Conservation (phyloP, 2,797 vertebrate species). For the Rhinophrynus dorsalis region DNA sequence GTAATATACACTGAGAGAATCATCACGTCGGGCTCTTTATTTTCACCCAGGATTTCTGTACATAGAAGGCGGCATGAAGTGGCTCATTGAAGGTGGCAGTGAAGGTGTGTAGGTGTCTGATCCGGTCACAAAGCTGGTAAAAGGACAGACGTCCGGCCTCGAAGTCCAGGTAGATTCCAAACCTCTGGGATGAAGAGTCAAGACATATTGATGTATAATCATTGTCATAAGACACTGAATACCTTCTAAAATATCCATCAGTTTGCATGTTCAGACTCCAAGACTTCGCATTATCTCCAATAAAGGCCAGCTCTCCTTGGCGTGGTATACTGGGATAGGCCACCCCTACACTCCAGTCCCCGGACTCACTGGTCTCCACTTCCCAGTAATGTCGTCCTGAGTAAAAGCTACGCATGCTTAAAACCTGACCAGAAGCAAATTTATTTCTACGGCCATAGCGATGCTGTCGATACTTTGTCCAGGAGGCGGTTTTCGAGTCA, state of each 20-base stretch:
- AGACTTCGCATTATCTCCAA: not conserved
- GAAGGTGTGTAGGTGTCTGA: not conserved
- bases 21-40: not conserved
- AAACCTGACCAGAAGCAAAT: not conserved
- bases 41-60: not conserved
- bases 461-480: not conserved
- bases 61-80: not conserved
- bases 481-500: not conserved
- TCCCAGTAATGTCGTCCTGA: not conserved
- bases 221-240: not conserved
- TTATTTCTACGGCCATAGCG: not conserved
- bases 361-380: not conserved
- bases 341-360: not conserved
- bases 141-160: not conserved
- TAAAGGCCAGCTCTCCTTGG: not conserved
- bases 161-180: not conserved
- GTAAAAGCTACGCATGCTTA: not conserved
- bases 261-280: not conserved
- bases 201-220: not conserved
- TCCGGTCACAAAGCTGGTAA: not conserved
- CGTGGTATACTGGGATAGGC: not conserved
- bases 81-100: not conserved
- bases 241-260: too few species aligned
- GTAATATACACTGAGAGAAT: too few species aligned
- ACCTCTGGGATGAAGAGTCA: not conserved